Percentiles rank a stretch among this genome's conserved stretches.
These are phyloP conservation scores for Ophioninae sp. DNA, from an alignment of 2,888 invertebrate species.

Conservation along the genomic window DNA sequence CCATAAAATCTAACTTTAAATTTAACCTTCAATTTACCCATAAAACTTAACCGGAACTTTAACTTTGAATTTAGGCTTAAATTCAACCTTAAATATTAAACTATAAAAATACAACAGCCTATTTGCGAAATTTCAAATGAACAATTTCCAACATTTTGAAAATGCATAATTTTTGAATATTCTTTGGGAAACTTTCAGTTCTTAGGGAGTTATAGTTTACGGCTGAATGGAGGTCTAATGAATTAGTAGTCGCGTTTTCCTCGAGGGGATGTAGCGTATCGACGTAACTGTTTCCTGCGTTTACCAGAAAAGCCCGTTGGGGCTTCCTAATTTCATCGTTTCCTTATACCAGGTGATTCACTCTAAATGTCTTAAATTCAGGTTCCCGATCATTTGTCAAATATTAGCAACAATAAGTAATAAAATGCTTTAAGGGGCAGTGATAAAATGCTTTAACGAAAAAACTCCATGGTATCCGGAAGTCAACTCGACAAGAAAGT, in stretches of 20 bases:
- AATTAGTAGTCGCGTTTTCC: slow-evolving; percentile 56
- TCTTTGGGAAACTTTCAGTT: slow-evolving; percentile 52
- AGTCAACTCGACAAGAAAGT: too few relatives aligned
- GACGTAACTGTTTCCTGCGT: slow-evolving; percentile 11
- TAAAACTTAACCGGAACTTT: too few relatives aligned
- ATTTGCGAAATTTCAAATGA: not conserved
- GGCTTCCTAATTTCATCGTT: slow-evolving; percentile 52
- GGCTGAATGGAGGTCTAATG: slow-evolving; percentile 60
- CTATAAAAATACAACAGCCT: not conserved
- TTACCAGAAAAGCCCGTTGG: slow-evolving; percentile 38
- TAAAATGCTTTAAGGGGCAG: not conserved
- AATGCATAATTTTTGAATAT: slow-evolving; percentile 41
- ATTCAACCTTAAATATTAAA: not conserved
- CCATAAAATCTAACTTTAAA: too few relatives aligned
- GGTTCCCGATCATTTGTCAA: not conserved
- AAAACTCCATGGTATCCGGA: too few relatives aligned
- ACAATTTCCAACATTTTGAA: slow-evolving; percentile 15
- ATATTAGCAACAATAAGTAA: not conserved
- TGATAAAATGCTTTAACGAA: not conserved
- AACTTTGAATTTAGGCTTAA: too few relatives aligned
- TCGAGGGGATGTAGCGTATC: slow-evolving; percentile 53
- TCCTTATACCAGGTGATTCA: slow-evolving; percentile 40
- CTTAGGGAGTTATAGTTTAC: slow-evolving; percentile 52
- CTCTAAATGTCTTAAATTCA: not conserved
- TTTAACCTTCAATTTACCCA: too few relatives aligned